Conservation (phyloP, 37 sponge, comb jelly and placozoan species). For the Eunapius fragilis region DNA sequence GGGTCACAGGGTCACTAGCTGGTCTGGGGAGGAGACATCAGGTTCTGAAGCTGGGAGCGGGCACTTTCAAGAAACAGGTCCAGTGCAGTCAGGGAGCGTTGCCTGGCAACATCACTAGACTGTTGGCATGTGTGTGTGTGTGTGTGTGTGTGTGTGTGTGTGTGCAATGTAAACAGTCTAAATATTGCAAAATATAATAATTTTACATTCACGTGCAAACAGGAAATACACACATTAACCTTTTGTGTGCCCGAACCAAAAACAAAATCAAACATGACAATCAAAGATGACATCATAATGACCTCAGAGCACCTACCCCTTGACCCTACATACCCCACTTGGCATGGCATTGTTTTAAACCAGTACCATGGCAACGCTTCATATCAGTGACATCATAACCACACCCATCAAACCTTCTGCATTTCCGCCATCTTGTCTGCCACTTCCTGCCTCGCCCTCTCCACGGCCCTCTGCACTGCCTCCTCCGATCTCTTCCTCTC, state of each 20-base stretch:
- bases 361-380: too few species aligned
- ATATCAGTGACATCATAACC: not conserved
- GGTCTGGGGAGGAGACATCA: slow-evolving; percentile 30
- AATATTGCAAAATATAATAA: too few species aligned
- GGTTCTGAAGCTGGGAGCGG: slow-evolving; percentile 60
- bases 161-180: too few species aligned
- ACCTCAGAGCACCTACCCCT: too few species aligned
- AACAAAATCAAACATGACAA: too few species aligned
- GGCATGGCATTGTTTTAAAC: too few species aligned
- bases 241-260: too few species aligned
- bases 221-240: too few species aligned
- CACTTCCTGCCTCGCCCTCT: slow-evolving; percentile 38
- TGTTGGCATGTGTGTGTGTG: not conserved
- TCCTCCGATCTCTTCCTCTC: slow-evolving; percentile 62
- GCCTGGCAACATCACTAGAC: slow-evolving; percentile 39
- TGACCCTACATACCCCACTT: too few species aligned
- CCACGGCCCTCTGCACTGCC: slow-evolving; percentile 66
- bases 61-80: slow-evolving; percentile 83
- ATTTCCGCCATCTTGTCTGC: slow-evolving; percentile 68
- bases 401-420: slow-evolving; percentile 38
- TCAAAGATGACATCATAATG: too few species aligned
- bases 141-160: too few species aligned
- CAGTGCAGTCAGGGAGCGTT: slow-evolving; percentile 59
- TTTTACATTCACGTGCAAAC: too few species aligned
- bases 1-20: not conserved